A percentile compares a stretch with the other conserved stretches of the same genome.
Conservation (phyloP, 1,140 invertebrate genomes). For the Lucilia cuprina region DNA sequence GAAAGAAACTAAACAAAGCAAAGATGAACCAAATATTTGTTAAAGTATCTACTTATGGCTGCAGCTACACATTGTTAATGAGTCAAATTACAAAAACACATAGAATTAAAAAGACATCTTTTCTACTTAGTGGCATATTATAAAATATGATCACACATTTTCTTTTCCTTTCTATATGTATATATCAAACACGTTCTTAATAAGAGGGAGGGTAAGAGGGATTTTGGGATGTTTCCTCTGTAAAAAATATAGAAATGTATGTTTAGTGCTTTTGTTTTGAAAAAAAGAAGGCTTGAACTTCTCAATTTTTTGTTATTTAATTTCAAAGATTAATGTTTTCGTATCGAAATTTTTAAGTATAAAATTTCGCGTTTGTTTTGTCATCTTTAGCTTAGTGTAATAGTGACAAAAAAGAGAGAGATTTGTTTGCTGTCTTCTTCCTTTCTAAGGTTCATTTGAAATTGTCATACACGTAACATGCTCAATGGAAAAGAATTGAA, state of each 20-base stretch:
- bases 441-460: neutral
- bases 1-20: neutral
- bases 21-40: neutral
- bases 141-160: neutral
- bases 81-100: constrained; percentile 57
- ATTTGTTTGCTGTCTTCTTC: neutral
- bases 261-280: neutral
- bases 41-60: neutral
- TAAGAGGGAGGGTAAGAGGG: neutral
- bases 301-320: too few relatives aligned
- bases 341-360: neutral
- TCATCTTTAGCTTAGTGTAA: neutral
- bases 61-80: constrained; percentile 51
- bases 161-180: neutral
- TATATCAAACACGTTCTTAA: too few relatives aligned
- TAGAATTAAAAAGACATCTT: constrained; percentile 12
- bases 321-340: neutral
- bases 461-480: neutral
- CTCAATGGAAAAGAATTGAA: neutral
- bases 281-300: neutral
- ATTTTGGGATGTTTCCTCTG: neutral
- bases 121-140: neutral
- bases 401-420: neutral
- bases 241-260: neutral
- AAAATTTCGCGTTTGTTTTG: neutral